Conservation (phyloP, 2,888 invertebrate species). For the Volucella inanis region DNA sequence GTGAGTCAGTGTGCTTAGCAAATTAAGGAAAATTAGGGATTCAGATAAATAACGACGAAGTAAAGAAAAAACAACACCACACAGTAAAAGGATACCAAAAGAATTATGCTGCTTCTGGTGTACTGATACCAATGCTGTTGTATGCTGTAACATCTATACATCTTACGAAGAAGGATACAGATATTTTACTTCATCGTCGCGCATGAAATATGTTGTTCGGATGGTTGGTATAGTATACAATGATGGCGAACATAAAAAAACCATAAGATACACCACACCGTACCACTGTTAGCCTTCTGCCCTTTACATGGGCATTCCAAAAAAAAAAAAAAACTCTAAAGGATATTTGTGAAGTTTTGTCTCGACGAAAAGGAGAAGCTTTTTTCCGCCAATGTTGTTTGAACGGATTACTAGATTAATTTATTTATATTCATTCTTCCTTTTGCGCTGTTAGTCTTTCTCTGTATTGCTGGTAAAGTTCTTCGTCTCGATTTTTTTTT, state of each 20-base stretch:
- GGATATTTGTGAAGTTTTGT: slow-evolving; percentile 43
- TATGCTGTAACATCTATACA: slow-evolving; percentile 20
- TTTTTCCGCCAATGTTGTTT: slow-evolving; percentile 61
- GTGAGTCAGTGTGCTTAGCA: slow-evolving; percentile 45
- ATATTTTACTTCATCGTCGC: slow-evolving; percentile 70
- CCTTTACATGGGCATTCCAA: not conserved
- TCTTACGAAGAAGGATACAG: slow-evolving; percentile 63
- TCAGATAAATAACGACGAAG: slow-evolving; percentile 51
- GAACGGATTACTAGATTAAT: slow-evolving; percentile 71
- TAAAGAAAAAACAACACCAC: slow-evolving; percentile 28
- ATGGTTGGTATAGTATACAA: slow-evolving; percentile 65
- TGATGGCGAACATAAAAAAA: slow-evolving; percentile 31
- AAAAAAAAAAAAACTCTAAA: slow-evolving; percentile 32
- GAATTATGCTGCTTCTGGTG: slow-evolving; percentile 27
- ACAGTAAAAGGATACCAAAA: slow-evolving; percentile 47
- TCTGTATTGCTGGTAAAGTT: slow-evolving; percentile 20
- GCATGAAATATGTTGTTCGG: slow-evolving; percentile 70
- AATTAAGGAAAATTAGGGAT: slow-evolving; percentile 71
- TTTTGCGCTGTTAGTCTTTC: slow-evolving; percentile 38
- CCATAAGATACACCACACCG: slow-evolving; percentile 57
- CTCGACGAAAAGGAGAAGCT: slow-evolving; percentile 7
- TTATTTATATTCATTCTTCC: slow-evolving; percentile 63
- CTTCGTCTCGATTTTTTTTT: slow-evolving; percentile 20
- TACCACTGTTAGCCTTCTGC: slow-evolving; percentile 38
- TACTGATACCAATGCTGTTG: not conserved